A percentile compares a stretch with the other conserved stretches of the same genome.
These are phyloP conservation scores for Okapia johnstoni DNA, from an alignment of 2,113 vertebrate genomes.

Conservation along the genomic window DNA sequence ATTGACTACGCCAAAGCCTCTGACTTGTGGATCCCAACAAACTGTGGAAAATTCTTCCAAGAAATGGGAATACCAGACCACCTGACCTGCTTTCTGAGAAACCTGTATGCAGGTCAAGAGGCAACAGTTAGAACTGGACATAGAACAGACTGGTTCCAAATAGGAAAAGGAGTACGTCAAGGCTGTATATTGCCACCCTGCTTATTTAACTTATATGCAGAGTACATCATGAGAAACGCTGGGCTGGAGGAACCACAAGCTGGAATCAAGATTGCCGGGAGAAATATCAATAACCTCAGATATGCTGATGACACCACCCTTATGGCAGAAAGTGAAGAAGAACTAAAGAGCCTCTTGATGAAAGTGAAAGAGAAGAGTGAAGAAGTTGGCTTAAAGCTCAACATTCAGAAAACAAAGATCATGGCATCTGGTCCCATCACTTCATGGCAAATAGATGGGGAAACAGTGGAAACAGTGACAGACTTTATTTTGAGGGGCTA, in stretches of 20 bases:
- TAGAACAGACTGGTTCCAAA: neutral
- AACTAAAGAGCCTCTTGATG: neutral
- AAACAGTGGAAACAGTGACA: neutral
- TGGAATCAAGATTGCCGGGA: neutral
- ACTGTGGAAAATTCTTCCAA: neutral
- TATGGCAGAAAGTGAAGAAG: neutral
- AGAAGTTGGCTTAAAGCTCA: neutral
- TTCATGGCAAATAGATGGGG: neutral
- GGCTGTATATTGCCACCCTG: neutral
- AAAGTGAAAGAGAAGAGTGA: neutral
- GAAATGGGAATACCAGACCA: neutral
- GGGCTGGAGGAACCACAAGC: neutral
- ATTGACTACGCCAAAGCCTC: neutral
- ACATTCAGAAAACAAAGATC: neutral
- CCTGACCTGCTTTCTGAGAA: neutral
- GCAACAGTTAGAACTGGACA: neutral
- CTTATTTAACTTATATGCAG: neutral
- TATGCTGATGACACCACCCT: neutral
- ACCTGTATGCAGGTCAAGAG: neutral
- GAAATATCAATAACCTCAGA: neutral
- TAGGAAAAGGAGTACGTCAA: neutral
- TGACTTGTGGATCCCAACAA: neutral
- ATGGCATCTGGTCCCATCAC: neutral
- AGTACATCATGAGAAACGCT: neutral
- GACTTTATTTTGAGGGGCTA: neutral